These are phyloP conservation scores for Phoxinus phoxinus DNA, from an alignment of 2,113 vertebrate genomes.

Conservation along the genomic window DNA sequence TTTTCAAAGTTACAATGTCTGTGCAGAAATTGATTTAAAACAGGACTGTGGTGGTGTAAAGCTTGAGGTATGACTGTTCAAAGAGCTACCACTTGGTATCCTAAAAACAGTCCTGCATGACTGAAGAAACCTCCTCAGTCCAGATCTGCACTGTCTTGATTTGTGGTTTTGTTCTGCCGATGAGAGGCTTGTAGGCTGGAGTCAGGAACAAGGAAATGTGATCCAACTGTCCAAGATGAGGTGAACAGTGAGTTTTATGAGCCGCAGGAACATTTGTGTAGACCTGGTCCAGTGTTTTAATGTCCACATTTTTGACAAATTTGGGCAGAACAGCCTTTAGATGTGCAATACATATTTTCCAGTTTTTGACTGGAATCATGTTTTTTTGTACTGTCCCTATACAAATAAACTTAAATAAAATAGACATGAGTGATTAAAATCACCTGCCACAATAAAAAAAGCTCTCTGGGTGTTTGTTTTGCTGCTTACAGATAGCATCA, in stretches of 20 bases:
- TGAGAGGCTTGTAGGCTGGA: background rate
- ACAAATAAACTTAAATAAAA: too few species aligned
- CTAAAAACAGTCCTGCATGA: background rate
- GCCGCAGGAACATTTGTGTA: background rate
- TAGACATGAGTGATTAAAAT: background rate
- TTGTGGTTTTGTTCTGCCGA: background rate
- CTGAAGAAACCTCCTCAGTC: background rate
- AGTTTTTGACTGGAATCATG: too few species aligned
- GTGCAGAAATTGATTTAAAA: background rate
- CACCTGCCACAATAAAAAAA: background rate
- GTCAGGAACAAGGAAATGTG: background rate
- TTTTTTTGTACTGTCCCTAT: too few species aligned
- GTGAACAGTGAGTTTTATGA: background rate
- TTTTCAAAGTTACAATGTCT: background rate
- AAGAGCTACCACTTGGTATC: background rate
- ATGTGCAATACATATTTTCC: too few species aligned
- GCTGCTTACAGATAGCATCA: background rate
- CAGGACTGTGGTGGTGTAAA: background rate
- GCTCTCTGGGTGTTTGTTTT: background rate
- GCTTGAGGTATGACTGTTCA: background rate
- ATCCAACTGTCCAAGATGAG: background rate
- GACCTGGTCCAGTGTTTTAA: background rate
- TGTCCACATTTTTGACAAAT: background rate
- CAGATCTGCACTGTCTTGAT: background rate
- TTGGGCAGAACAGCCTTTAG: background rate